These are phyloP conservation scores for Gryllus longicercus DNA, from an alignment of 2,888 invertebrate genomes.

Conservation along the genomic window DNA sequence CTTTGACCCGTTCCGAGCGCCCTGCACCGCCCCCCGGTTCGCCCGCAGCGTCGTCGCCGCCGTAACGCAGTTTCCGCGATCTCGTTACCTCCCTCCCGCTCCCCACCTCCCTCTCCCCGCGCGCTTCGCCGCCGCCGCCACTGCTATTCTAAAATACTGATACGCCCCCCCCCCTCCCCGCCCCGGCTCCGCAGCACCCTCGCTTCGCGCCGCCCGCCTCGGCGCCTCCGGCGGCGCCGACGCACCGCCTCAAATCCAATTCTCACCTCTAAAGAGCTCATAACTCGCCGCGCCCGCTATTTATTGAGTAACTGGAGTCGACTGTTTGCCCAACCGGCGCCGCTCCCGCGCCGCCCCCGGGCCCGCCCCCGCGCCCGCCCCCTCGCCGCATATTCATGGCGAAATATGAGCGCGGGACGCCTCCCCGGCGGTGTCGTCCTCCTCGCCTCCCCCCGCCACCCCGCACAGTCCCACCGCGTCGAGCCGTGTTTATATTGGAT, in stretches of 20 bases:
- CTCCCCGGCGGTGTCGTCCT: neutral
- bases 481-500: neutral
- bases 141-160: too few relatives aligned
- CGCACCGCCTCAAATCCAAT: constrained; percentile 35
- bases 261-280: constrained; percentile 37
- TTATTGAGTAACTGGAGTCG: constrained; percentile 36
- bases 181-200: neutral
- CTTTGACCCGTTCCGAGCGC: too few relatives aligned
- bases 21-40: too few relatives aligned
- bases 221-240: constrained; percentile 19
- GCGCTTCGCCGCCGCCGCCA: neutral
- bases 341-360: constrained; percentile 11
- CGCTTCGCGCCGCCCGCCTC: neutral
- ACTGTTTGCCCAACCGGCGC: constrained; percentile 32
- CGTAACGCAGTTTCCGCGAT: neutral
- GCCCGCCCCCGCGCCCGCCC: too few relatives aligned
- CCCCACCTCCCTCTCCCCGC: neutral
- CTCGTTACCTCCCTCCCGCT: neutral
- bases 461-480: too few relatives aligned
- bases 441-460: neutral
- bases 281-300: constrained; percentile 35
- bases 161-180: neutral
- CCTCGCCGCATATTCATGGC: constrained; percentile 23
- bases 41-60: neutral
- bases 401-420: neutral